Conservation (phyloP, 2,797 vertebrate genomes). For the Amazonetta brasiliensis region DNA sequence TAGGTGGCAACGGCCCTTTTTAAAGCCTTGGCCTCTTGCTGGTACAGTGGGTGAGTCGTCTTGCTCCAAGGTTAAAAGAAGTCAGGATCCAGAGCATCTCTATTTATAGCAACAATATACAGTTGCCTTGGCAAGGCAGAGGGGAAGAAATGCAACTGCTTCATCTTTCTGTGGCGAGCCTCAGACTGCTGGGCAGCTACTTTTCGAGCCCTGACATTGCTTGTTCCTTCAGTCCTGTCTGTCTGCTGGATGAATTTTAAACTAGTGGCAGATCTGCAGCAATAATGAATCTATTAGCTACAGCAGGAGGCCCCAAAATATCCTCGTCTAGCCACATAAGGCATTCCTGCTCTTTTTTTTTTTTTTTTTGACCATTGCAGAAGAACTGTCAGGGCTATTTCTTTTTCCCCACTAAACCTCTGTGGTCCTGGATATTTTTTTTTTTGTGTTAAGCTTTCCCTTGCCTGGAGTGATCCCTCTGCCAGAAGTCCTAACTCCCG, state of each 20-base stretch:
- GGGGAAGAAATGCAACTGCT: slow-evolving; percentile 42
- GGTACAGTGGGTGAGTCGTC: background rate
- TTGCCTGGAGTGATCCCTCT: background rate
- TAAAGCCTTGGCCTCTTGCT: background rate
- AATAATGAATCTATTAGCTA: no score
- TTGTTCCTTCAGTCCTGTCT: background rate
- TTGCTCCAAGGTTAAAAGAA: slow-evolving; percentile 50
- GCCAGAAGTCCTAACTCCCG: background rate
- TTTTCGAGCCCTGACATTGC: background rate
- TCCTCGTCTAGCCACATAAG: background rate
- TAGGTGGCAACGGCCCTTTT: background rate
- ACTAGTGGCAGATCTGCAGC: background rate
- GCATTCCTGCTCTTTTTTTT: background rate
- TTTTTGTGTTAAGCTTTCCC: background rate
- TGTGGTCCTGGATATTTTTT: background rate
- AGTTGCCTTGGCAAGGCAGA: slow-evolving; percentile 44
- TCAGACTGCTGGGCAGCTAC: slow-evolving; percentile 18
- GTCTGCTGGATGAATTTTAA: background rate
- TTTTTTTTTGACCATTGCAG: background rate
- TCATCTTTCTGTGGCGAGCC: background rate
- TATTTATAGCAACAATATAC: slow-evolving; percentile 66
- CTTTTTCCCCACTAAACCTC: background rate
- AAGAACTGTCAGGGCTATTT: background rate
- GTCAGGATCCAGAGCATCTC: background rate
- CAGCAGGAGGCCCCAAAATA: background rate